Evolutionary conservation across 2,888 invertebrate genomes (phyloP).

Genomic region (Embidobia sp.): DNA sequence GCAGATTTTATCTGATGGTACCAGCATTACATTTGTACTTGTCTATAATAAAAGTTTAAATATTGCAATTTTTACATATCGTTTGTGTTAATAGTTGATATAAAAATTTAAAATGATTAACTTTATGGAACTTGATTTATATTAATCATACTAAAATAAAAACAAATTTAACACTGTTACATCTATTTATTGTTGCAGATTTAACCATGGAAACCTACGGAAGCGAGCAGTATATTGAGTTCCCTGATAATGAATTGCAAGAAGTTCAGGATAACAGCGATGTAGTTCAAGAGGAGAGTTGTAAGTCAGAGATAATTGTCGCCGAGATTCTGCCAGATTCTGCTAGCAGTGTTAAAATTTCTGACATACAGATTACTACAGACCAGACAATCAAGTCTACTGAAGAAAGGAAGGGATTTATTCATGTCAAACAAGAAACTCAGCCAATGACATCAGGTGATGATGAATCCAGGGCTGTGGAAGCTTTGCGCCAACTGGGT

Average conservation of each 20-base stretch:
- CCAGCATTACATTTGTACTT: too few relatives aligned
- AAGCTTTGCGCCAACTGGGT: conserved; percentile 81
- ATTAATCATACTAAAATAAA: too few relatives aligned
- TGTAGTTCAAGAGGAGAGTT: conserved; percentile 75
- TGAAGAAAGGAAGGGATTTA: conserved; percentile 67
- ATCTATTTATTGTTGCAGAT: not conserved
- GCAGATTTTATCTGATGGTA: too few relatives aligned
- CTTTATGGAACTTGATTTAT: too few relatives aligned
- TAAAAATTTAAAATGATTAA: too few relatives aligned
- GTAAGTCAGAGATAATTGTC: conserved; percentile 73
- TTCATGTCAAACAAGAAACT: conserved; percentile 76
- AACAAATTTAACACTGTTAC: too few relatives aligned
- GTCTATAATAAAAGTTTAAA: too few relatives aligned
- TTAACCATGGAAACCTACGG: conserved; percentile 75
- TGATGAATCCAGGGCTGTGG: conserved; percentile 81
- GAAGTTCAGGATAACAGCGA: conserved; percentile 70
- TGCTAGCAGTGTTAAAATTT: conserved; percentile 56
- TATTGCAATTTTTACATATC: too few relatives aligned
- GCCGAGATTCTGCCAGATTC: conserved; percentile 69
- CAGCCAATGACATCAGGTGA: conserved; percentile 78
- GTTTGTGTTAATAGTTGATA: too few relatives aligned
- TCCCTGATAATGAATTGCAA: conserved; percentile 73
- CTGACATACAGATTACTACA: conserved; percentile 66
- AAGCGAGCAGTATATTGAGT: conserved; percentile 75
- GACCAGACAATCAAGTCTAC: conserved; percentile 71